Conservation (phyloP, 2,888 invertebrate species). For the Phaonia tiefii region DNA sequence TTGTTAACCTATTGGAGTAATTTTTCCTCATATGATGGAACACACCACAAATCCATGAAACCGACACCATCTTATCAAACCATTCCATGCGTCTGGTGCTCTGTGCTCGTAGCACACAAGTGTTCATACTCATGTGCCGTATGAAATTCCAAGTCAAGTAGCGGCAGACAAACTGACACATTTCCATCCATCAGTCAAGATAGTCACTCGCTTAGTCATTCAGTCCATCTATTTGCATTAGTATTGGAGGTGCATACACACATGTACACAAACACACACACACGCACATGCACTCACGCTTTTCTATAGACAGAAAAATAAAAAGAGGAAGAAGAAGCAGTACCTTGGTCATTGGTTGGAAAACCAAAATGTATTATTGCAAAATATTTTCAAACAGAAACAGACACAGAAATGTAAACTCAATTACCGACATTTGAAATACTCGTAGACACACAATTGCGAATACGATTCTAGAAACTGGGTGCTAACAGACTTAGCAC, state of each 20-base stretch:
- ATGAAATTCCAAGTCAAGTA: slow-evolving; percentile 49
- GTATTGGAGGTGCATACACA: background rate
- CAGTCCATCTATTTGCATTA: background rate
- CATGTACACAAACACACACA: background rate
- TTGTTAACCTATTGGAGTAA: slow-evolving; percentile 38
- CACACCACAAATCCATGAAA: slow-evolving; percentile 40
- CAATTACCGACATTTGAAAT: slow-evolving; percentile 14
- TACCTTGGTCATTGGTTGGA: background rate
- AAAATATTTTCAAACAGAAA: slow-evolving; percentile 26
- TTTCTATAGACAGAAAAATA: background rate
- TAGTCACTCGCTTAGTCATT: background rate
- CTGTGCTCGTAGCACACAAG: background rate
- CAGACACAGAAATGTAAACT: slow-evolving; percentile 4
- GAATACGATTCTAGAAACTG: slow-evolving; percentile 40
- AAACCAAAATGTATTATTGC: slow-evolving; percentile 33
- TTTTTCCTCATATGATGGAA: slow-evolving; percentile 48
- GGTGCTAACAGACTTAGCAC: slow-evolving; percentile 48
- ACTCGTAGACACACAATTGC: background rate
- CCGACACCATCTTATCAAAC: slow-evolving; percentile 10
- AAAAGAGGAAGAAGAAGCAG: background rate
- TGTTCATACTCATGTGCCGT: slow-evolving; percentile 14
- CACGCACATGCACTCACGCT: background rate
- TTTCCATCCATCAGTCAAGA: slow-evolving; percentile 55
- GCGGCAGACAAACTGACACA: slow-evolving; percentile 64
- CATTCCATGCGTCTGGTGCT: background rate